A percentile compares a stretch with the other conserved stretches of the same genome.
Evolutionary conservation across 2,113 vertebrate genomes (phyloP).

Genomic region (Pygoscelis adeliae): DNA sequence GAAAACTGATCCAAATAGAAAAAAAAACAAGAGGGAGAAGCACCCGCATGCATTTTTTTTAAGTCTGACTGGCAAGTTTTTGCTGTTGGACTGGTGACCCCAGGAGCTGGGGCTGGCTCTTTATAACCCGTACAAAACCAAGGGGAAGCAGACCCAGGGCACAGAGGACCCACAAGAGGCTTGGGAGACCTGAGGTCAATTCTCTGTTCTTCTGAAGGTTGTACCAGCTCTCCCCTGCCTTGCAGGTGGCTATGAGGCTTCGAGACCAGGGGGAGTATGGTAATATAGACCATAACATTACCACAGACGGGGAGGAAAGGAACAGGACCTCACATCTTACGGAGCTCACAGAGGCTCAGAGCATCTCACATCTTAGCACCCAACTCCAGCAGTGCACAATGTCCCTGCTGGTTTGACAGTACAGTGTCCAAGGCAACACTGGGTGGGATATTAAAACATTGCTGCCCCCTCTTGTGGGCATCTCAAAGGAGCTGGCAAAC

Average conservation of each 20-base stretch:
- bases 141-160: background rate
- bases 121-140: background rate
- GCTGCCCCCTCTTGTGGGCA: background rate
- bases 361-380: background rate
- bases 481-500: background rate
- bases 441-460: background rate
- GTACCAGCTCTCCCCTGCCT: background rate
- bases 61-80: background rate
- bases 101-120: background rate
- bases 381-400: background rate
- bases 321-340: background rate
- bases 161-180: background rate
- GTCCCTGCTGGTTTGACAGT: background rate
- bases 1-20: background rate
- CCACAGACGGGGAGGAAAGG: background rate
- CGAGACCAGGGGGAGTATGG: rapidly evolving
- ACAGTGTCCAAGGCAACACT: background rate
- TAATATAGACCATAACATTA: background rate
- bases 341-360: background rate
- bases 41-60: rapidly evolving
- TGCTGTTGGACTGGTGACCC: background rate
- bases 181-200: background rate
- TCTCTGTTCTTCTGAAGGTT: background rate
- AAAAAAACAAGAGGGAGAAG: background rate
- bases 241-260: background rate